These are phyloP conservation scores for Barypeithes pellucidus DNA, from an alignment of 2,888 invertebrate species.

Conservation along the genomic window DNA sequence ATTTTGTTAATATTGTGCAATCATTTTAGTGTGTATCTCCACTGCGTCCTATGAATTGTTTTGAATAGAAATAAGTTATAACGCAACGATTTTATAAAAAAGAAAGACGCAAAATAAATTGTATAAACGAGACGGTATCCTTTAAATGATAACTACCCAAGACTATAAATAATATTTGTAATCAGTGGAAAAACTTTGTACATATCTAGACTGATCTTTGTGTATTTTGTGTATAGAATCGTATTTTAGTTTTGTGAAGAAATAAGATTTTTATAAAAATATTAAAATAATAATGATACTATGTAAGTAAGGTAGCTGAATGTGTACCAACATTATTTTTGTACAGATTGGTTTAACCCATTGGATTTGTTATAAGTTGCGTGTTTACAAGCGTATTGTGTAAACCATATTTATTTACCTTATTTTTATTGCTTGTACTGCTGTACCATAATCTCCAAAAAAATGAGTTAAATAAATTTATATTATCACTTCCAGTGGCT, in stretches of 20 bases:
- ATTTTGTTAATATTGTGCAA: conserved; percentile 31
- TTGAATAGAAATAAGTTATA: conserved; percentile 40
- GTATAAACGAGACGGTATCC: conserved; percentile 15
- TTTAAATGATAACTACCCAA: conserved; percentile 40
- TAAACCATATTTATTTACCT: conserved; percentile 7
- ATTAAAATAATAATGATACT: conserved; percentile 32
- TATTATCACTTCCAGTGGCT: conserved; percentile 18
- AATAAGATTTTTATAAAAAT: conserved; percentile 55
- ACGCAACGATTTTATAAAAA: conserved; percentile 46
- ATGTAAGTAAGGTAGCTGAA: conserved; percentile 48
- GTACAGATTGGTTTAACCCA: conserved; percentile 13
- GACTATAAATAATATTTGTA: conserved; percentile 55
- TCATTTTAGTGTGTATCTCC: conserved; percentile 29
- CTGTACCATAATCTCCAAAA: background rate
- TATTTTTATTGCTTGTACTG: background rate
- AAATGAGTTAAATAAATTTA: conserved; percentile 7
- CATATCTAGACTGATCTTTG: conserved; percentile 66
- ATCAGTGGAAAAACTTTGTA: conserved; percentile 61
- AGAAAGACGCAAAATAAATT: conserved; percentile 28
- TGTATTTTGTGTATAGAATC: conserved; percentile 64
- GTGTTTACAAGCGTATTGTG: background rate
- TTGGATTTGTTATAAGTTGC: conserved; percentile 29
- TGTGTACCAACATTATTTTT: conserved; percentile 52
- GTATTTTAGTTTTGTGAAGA: conserved; percentile 55
- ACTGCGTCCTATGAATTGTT: conserved; percentile 24